phyloP scores from a whole-genome alignment of 2,888 invertebrate genomes.

The Thereva nobilitata region DNA sequence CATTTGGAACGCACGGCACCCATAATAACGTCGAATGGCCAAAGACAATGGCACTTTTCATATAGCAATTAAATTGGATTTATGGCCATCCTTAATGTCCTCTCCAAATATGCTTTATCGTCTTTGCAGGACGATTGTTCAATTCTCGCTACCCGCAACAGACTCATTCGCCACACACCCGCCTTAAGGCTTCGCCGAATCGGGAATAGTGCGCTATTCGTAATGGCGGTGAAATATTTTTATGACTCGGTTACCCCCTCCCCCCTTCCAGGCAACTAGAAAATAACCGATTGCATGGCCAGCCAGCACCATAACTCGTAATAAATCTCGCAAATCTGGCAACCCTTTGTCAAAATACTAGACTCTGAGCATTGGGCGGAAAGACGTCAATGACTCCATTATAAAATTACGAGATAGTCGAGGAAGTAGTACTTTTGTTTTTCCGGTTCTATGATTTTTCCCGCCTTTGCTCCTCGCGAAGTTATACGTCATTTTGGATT shows the following conservation, averaged over 20 bases:
- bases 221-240: conserved; percentile 9
- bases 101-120: conserved; percentile 39
- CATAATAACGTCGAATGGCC: no score
- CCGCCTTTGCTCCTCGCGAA: not conserved
- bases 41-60: conserved; percentile 28
- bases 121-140: conserved; percentile 12
- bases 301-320: conserved; percentile 5
- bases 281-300: no score
- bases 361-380: not conserved
- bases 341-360: conserved; percentile 20
- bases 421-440: conserved; percentile 8
- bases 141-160: conserved; percentile 1
- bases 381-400: conserved; percentile 26
- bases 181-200: conserved; percentile 16
- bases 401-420: conserved; percentile 9
- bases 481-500: not conserved
- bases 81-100: conserved; percentile 38
- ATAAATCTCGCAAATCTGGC: conserved; percentile 16
- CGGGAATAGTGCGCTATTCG: conserved; percentile 15
- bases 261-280: not conserved
- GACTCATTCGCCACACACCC: conserved; percentile 10
- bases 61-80: conserved; percentile 38
- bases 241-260: not conserved
- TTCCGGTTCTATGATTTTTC: conserved; percentile 18
- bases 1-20: no score